phyloP scores from a whole-genome alignment of 2,113 vertebrate species.

The Pycnonotus jocosus region DNA sequence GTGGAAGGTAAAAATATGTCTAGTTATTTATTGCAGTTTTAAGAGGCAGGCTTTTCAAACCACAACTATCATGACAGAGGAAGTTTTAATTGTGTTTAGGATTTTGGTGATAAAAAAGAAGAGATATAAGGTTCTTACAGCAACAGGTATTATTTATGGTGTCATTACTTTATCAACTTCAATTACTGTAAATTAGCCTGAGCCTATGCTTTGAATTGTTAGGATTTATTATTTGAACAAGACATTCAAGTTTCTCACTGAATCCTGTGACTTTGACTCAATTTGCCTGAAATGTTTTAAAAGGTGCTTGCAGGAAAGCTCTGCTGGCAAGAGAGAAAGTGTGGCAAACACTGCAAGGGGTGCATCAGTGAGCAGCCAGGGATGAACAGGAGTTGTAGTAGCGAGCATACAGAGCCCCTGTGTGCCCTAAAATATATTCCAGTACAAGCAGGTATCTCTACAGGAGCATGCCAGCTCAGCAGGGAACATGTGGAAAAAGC shows the following conservation, averaged over 20 bases:
- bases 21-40: neutral
- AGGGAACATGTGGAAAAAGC: neutral
- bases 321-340: neutral
- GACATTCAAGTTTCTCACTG: neutral
- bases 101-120: neutral
- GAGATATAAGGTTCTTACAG: neutral
- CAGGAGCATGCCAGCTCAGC: neutral
- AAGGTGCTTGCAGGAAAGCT: neutral
- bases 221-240: neutral
- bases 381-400: rapidly evolving
- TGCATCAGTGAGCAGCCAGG: neutral
- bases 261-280: neutral
- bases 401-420: neutral
- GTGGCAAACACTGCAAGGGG: neutral
- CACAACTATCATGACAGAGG: neutral
- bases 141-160: neutral
- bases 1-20: neutral
- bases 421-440: neutral
- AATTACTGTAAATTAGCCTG: neutral
- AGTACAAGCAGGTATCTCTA: neutral
- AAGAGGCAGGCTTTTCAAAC: neutral
- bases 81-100: neutral
- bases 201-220: neutral
- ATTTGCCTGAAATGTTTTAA: neutral
- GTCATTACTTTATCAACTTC: neutral